A percentile compares a stretch with the other conserved stretches of the same genome.
phyloP scores from a whole-genome alignment of 2,797 vertebrate genomes.

The Ctenosaura bakeri region DNA sequence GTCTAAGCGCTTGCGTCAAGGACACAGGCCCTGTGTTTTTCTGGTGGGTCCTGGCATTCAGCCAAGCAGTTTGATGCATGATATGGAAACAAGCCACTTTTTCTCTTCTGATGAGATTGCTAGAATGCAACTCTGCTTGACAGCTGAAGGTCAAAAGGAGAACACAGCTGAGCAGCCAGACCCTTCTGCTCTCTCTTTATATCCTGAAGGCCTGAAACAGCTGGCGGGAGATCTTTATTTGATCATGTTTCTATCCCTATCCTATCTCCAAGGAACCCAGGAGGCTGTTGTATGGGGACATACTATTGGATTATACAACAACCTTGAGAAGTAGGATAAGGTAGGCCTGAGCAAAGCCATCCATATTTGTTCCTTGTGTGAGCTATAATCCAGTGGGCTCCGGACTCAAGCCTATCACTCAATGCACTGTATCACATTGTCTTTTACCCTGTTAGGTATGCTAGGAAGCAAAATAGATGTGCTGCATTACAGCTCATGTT shows the following conservation, averaged over 20 bases:
- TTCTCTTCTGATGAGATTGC: conserved; percentile 41
- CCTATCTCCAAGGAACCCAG: neutral
- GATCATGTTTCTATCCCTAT: neutral
- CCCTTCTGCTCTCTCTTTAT: neutral
- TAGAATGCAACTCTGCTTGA: conserved; percentile 36
- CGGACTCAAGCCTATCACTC: neutral
- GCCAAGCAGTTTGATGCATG: conserved; percentile 25
- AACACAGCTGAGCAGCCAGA: conserved; percentile 26
- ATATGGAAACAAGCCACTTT: conserved; percentile 30
- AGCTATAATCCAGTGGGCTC: neutral
- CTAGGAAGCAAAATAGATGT: neutral
- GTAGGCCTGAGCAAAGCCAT: neutral
- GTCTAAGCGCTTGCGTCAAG: conserved; percentile 30
- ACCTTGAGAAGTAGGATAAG: neutral
- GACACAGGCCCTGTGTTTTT: conserved; percentile 28
- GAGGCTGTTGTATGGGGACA: no score
- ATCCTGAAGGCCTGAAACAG: neutral
- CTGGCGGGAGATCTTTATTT: neutral
- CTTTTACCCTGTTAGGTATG: neutral
- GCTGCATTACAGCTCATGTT: neutral
- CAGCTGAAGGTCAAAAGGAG: conserved; percentile 48
- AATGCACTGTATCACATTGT: neutral
- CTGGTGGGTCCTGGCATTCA: conserved; percentile 20
- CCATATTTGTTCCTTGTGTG: neutral
- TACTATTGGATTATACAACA: neutral